Evolutionary conservation across 2,113 vertebrate genomes (phyloP), one percentile per base, ranked within the genome.

Genomic region (Tinamus guttatus): DNA sequence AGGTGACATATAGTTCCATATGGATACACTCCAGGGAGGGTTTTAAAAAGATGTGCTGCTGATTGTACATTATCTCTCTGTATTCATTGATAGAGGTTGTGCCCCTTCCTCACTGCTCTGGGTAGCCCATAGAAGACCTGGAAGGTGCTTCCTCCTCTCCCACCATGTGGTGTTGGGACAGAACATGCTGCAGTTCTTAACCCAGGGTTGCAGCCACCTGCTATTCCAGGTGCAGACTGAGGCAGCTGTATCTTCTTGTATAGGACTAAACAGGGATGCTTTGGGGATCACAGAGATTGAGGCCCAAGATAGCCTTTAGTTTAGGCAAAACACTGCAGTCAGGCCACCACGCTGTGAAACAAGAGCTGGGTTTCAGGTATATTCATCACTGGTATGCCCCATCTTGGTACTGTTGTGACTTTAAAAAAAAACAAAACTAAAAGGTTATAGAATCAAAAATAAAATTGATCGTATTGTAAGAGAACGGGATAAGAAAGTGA

Each of bases 91-190:
- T 2, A 67, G 58, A 74, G 45, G 20, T 19, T 65, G 30, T 80
- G 54, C 15, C 20, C 28, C 10, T 69, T 52, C 62, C n/a, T 34
- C 2, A 2, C 7, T 41, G 28, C 2, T 7, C 40, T 38, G 43
- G 5, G 8, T 18, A 36, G 20, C 10, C 47, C 40, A 47, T 21
- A 51, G 9, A 94, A 64, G 18, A 56, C 16, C 6, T 27, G 27
- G 52, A 63, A 85, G 4, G 11, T 9, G 78, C 58, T 87, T 52
- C 38, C 73, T 9, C 5, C 32, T 78, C 41, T 71, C 40, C 81
- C 9, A 3, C 6, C 7, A 52, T 0, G 1, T 1, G 67, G 32
- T 19, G 40, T 32, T 4, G 6, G 40, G 40, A 70, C 45, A 90
- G 74, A 52, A 5, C 41, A 30, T 24, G 25, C 28, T 28, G 52